A percentile compares a stretch with the other conserved stretches of the same genome.
Conservation (phyloP, 1,140 invertebrate genomes). For the Coboldia fuscipes region DNA sequence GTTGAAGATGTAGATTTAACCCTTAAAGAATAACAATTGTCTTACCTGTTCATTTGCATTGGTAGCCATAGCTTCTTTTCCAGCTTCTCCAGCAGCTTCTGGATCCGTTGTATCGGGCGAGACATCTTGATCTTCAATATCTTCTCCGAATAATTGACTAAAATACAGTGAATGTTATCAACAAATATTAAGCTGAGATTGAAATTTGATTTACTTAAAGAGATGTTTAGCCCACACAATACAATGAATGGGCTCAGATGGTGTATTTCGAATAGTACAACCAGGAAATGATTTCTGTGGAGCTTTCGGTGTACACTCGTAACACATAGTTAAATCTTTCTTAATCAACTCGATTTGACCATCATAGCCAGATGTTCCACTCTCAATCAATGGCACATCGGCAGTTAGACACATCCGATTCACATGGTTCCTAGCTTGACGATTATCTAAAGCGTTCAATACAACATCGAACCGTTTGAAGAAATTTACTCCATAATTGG, state of each 20-base stretch:
- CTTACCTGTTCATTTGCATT: constrained; percentile 6
- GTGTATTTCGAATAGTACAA: constrained; percentile 97
- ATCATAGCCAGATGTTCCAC: constrained; percentile 88
- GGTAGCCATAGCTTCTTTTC: constrained; percentile 19
- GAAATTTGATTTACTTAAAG: constrained; percentile 61
- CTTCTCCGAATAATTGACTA: constrained; percentile 93
- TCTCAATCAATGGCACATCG: constrained; percentile 84
- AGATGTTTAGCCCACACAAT: constrained; percentile 99
- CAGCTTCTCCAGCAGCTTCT: constrained; percentile 37
- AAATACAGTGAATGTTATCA: constrained; percentile 10
- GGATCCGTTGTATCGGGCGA: constrained; percentile 93
- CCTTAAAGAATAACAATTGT: neutral
- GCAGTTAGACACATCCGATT: constrained; percentile 97
- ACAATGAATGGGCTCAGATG: constrained; percentile 98
- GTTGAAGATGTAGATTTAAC: neutral
- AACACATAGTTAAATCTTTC: constrained; percentile 83
- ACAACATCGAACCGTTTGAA: constrained; percentile 86
- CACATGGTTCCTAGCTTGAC: constrained; percentile 90
- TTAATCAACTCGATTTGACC: constrained; percentile 75
- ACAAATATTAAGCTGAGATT: too few relatives aligned
- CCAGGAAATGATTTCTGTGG: constrained; percentile 86
- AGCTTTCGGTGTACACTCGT: constrained; percentile 87
- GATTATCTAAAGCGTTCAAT: constrained; percentile 94
- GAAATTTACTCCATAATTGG: constrained; percentile 77
- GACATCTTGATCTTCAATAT: constrained; percentile 91